Base-by-base conservation (phyloP, 2,113 vertebrate species). In the Leptocoma aspasia region DNA sequence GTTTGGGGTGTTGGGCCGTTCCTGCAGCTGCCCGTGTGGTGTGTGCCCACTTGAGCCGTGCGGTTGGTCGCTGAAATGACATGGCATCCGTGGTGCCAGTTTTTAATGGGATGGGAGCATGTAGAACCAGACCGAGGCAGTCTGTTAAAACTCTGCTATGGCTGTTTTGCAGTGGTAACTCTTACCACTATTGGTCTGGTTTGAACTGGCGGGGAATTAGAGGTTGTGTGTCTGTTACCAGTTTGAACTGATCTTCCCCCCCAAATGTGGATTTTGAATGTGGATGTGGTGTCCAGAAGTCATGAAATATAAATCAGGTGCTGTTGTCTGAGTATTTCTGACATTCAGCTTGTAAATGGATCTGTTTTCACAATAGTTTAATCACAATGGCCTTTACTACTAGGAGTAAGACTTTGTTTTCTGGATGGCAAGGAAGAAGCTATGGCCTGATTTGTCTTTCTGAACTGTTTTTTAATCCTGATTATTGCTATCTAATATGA, bases 31-130 rank as follows among this genome's bases (percentile, higher is more conserved):
- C 37, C 35, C 0, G 0, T 22, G 30, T n/a, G 14, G 14, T 37
- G 9, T 52, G 53, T 6, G 2, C 52, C 61, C 11, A 4, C 35
- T 75, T 30, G 35, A 27, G 47, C 2, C 1, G 37, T 79, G 39
- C 1, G 3, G 5, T 13, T 77, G 77, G 10, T 63, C 0, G 0
- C 50, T 77, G 71, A 70, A 83, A 23, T 72, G 75, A 20, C 4
- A 0, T 27, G n/a, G 53, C 44, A 53, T 24, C 42, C 28, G 0
- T 0, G 1, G 35, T 59, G 15, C 23, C 33, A 6, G 13, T 41
- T 70, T 65, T 75, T 54, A 39, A 7, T 63, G 64, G 12, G 15
- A 12, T 31, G 23, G 44, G 44, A 57, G 20, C 42, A 2, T 5
- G 13, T 21, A 56, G 61, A 50, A 28, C 12, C 15, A 39, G 59